Conservation (phyloP, 2,113 vertebrate species). For the Chlorodrepanis virens region DNA sequence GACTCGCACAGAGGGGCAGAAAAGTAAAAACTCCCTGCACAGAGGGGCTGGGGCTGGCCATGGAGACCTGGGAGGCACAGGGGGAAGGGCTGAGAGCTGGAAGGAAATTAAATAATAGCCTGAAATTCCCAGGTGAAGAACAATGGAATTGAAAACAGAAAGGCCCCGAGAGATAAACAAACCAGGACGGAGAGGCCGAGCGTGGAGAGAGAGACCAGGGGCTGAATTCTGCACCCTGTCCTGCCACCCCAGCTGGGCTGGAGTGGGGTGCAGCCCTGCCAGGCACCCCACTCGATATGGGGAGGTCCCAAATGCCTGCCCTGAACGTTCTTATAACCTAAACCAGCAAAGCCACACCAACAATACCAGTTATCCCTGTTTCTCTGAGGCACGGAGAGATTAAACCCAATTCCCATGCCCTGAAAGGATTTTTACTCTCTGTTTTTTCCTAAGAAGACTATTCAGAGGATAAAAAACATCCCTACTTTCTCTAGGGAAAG, state of each 20-base stretch:
- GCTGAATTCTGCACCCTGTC: fast-evolving
- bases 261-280: not conserved
- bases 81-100: constrained; percentile 38
- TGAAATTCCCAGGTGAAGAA: constrained; percentile 65
- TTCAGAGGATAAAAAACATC: not conserved
- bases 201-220: fast-evolving
- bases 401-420: not conserved
- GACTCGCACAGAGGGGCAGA: constrained; percentile 18
- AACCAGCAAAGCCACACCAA: not conserved
- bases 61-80: not conserved
- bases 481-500: not conserved
- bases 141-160: constrained; percentile 59
- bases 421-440: not conserved
- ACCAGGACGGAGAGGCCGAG: not conserved
- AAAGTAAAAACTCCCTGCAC: constrained; percentile 15
- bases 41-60: not conserved
- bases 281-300: not conserved
- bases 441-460: not conserved
- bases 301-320: not conserved
- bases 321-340: not conserved
- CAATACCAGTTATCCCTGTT: not conserved
- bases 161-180: constrained; percentile 46
- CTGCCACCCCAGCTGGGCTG: not conserved
- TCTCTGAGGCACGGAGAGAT: not conserved
- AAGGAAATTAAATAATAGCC: constrained; percentile 68